phyloP scores from a whole-genome alignment of 1,140 invertebrate species.

The Drosophila micromelanica region DNA sequence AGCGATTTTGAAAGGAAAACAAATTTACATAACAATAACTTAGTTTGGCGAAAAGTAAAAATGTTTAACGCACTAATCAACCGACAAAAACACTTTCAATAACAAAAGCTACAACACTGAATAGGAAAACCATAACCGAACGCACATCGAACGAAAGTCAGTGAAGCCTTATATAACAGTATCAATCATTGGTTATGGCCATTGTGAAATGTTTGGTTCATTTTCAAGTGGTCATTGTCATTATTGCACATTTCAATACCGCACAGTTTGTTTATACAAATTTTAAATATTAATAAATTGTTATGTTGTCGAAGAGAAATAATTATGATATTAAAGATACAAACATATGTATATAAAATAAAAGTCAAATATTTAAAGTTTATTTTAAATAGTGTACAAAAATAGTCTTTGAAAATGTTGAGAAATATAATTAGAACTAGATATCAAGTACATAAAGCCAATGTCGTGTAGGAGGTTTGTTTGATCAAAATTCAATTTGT shows the following conservation, averaged over 20 bases:
- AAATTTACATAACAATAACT: constrained; percentile 40
- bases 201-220: constrained; percentile 5
- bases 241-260: constrained; percentile 6
- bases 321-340: too few relatives aligned
- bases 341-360: too few relatives aligned
- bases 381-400: too few relatives aligned
- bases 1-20: constrained; percentile 21
- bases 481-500: too few relatives aligned
- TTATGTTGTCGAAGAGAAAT: too few relatives aligned
- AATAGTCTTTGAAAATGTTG: too few relatives aligned
- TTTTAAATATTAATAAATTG: not conserved
- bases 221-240: not conserved
- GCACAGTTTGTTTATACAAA: not conserved
- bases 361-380: too few relatives aligned
- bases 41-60: constrained; percentile 58
- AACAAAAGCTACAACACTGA: constrained; percentile 54
- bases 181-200: constrained; percentile 26
- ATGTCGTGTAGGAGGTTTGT: too few relatives aligned
- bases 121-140: constrained; percentile 39
- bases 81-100: constrained; percentile 49
- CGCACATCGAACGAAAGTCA: constrained; percentile 35
- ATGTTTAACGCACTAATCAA: constrained; percentile 64
- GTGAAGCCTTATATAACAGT: constrained; percentile 31
- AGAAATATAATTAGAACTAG: too few relatives aligned
- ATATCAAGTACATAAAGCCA: too few relatives aligned